Base-by-base conservation (phyloP, 2,113 vertebrate species). In the Phasianus colchicus region DNA sequence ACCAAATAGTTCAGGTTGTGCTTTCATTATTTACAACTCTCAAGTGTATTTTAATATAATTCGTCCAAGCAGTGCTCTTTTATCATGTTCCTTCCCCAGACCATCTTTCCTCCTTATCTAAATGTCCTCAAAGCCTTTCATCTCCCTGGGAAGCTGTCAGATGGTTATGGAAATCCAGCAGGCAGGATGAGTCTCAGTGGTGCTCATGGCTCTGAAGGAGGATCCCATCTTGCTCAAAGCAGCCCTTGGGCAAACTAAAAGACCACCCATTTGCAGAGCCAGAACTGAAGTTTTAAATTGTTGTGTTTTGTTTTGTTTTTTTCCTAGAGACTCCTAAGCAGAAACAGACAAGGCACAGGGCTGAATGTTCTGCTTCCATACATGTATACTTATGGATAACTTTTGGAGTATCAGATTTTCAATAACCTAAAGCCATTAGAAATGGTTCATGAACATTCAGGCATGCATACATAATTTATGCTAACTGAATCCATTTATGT, bases 391-490 rank as follows among this genome's bases (percentile, higher is more conserved):
- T 83, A 52, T 6, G 42, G 84, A 48, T 91, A 89, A 70, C 36
- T 85, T 43, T n/a, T 52, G 34, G 84, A 65, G 8, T 94, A 89
- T 91, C 87, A 89, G 89, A 47, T 89, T 66, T 92, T 87, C 91
- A 91, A 47, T 74, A 93, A 92, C 75, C 75, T 52, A 12, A 74
- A 95, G 84, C 72, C 42, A 21, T 95, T 86, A 91, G 89, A 47
- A 88, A 91, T 63, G 91, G 64, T 67, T 83, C 78, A 66, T 86
- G 94, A 92, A 83, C 87, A 11, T 77, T 93, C 60, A 86, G 91
- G 89, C 75, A 83, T 61, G 87, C 60, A 77, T 91, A 42, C 14
- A 13, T 88, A 95, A 95, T 92, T 93, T 67, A 85, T 60, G 54
- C 50, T 93, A 95, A 84, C 90, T 45, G 88, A 48, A 91, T 79